Base-by-base conservation (phyloP, 2,888 invertebrate species). In the Drosophila prolongata region DNA sequence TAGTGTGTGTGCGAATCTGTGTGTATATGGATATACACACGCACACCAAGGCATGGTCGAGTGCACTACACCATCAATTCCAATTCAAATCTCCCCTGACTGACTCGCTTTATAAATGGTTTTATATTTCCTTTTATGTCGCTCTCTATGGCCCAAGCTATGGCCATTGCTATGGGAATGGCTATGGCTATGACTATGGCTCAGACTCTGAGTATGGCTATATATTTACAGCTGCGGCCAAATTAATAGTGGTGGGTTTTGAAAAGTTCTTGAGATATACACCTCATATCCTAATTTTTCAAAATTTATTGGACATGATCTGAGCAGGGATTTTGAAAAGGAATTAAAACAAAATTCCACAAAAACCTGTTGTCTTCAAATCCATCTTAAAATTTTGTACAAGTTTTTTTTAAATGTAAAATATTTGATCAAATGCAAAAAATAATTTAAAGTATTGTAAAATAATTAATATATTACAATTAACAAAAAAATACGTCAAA, bases 111-210 rank as follows among this genome's bases (percentile, higher is more conserved):
- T 84, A 82, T 87, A 88, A 86, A 86, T 86, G 89, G 85, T 86
- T 86, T 88, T 86, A 86, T 87, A 87, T 86, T 86, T 88, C 87
- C 89, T 86, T 86, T 86, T 87, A 85, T 87, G 85, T 88, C 80
- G 72, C 60, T 55, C 67, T 64, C 73, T 53, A 46, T 68, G 79
- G 76, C 73, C 56, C 70, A 68, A 60, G 54, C 75, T 49, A 52
- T 67, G 77, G 76, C 58, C 53, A 61, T 66, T 57, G 72, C 72
- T 59, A 59, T 64, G 69, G 52, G 9, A 9, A 30, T 30, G 30
- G 46, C 46, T 30, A 46, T 46, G 46, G 27, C 67, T 49, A 50
- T 72, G 78, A 57, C 72, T 44, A 47, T 35, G 72, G 52, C 73
- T 47, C 47, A 47, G 47, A 47, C 14, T 34, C 34, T 57, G 65